Conservation (phyloP, 2,797 vertebrate genomes). For the Sternotherus odoratus region DNA sequence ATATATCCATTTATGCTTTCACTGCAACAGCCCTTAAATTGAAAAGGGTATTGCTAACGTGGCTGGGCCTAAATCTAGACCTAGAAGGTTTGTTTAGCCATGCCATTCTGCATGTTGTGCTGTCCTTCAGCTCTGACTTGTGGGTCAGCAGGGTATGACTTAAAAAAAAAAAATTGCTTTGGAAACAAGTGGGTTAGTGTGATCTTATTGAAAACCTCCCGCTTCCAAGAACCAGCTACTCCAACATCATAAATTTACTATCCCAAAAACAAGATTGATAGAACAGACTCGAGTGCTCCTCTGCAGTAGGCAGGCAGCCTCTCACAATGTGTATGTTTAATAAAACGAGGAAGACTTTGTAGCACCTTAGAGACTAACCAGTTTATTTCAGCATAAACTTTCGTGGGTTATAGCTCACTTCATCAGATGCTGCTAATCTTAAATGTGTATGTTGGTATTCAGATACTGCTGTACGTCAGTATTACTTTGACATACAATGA, state of each 20-base stretch:
- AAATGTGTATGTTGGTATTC: no score
- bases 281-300: not conserved
- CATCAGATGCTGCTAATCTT: no score
- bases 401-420: no score
- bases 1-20: not conserved
- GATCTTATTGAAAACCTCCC: not conserved
- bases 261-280: not conserved
- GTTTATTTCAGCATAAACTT: no score
- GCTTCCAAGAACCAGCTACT: not conserved
- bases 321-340: not conserved
- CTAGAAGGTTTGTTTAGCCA: not conserved
- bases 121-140: not conserved
- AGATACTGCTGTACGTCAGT: no score
- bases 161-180: not conserved
- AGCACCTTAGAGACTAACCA: no score
- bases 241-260: not conserved
- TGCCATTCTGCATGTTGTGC: not conserved
- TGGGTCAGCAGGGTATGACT: not conserved
- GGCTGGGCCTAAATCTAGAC: not conserved
- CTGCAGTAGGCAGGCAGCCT: not conserved
- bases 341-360: no score
- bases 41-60: not conserved
- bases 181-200: not conserved
- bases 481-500: no score
- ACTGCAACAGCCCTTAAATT: not conserved